Conservation (phyloP, 2,888 invertebrate species). For the Tuberolachnus salignus region DNA sequence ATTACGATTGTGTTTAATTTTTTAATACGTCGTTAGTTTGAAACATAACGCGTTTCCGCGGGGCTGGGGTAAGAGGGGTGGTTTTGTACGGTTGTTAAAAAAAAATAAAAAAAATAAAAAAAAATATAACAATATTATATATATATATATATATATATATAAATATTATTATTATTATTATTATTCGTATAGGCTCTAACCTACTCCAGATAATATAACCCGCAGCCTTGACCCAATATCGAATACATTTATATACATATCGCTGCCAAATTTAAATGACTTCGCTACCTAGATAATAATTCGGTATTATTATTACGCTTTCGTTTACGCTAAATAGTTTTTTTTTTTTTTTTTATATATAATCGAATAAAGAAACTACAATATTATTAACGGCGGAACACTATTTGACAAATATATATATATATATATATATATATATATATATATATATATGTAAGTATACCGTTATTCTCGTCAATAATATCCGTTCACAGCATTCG, state of each 20-base stretch:
- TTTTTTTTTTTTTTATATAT: too few relatives aligned
- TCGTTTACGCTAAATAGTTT: background rate
- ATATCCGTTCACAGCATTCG: too few relatives aligned
- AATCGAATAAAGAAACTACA: too few relatives aligned
- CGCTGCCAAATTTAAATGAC: conserved; percentile 26
- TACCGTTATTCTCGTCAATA: too few relatives aligned
- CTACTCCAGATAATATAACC: background rate
- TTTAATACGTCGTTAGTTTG: background rate
- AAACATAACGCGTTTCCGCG: background rate
- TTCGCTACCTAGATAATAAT: background rate
- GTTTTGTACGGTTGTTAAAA: background rate
- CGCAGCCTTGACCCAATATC: conserved; percentile 37
- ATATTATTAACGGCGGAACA: too few relatives aligned
- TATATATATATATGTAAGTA: too few relatives aligned
- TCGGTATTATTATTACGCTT: background rate
- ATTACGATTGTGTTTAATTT: background rate
- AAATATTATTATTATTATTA: conserved; percentile 1
- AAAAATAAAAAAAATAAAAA: too few relatives aligned
- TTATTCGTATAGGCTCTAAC: conserved; percentile 16
- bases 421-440: too few relatives aligned
- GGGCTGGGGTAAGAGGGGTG: too few relatives aligned
- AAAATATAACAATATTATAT: background rate
- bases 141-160: background rate
- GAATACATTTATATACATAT: conserved; percentile 30
- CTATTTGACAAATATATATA: too few relatives aligned